Evolutionary conservation across 2,113 vertebrate genomes (phyloP), one percentile per base, ranked within the genome.

Genomic region (Coptodon rendalli): DNA sequence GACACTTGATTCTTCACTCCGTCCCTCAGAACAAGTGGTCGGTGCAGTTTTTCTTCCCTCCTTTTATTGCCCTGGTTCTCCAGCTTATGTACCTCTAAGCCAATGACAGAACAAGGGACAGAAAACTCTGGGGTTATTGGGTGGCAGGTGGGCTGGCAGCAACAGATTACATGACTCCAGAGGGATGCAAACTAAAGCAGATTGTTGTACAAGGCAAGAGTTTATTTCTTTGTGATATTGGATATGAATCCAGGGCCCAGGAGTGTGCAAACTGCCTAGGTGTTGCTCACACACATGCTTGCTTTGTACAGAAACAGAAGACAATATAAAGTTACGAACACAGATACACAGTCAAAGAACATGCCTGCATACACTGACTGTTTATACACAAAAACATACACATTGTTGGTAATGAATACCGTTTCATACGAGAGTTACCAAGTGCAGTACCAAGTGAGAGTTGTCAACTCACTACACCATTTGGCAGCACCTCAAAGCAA

Each of bases 111-210:
- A 94, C 90, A 93, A 94, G 38, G 80, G 79, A 86, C 29, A 45
- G 63, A 87, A 89, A 89, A 87, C 52, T 88, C 57, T 7, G 10
- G 79, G 94, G 89, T 92, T 91, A 90, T 87, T 53, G 85, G 31
- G 80, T 87, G 92, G 92, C 89, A 85, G 91, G 90, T 90, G 88
- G 91, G 94, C 88, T 90, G 89, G 91, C 54, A 73, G 83, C 53
- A 86, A 86, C 89, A 95, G 92, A 94, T 94, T 95, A 85, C 83
- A 27, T 94, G 92, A 94, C 93, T 93, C 92, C 94, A 86, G 22
- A 84, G 94, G 94, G 94, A 95, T 87, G 27, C 31, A 76, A 89
- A 91, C 92, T 90, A 80, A 94, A 94, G 92, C 71, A 89, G 84
- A 82, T 86, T 68, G 76, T 78, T 38, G 82, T 66, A 92, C 90